phyloP scores from a whole-genome alignment of 2,113 vertebrate genomes.

The Cottus gobio region DNA sequence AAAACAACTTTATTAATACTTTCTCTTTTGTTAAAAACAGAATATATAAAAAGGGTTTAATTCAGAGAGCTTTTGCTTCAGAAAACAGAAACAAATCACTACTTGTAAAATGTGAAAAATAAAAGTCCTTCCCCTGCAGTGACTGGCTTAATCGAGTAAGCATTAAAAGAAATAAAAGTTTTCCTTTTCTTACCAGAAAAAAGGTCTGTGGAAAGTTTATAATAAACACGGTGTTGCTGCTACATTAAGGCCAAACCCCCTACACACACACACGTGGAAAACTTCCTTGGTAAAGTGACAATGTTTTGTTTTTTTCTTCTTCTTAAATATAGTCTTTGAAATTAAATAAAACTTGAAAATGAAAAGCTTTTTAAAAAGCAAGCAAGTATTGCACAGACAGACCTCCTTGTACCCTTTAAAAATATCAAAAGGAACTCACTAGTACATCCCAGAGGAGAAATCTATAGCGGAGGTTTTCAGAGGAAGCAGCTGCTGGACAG shows the following conservation, averaged over 20 bases:
- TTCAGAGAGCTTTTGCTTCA: conserved; percentile 89
- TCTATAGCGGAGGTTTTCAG: conserved; percentile 45
- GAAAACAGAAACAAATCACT: conserved; percentile 93
- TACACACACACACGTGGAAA: conserved; percentile 89
- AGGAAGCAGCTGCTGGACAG: conserved; percentile 53
- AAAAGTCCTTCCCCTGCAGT: conserved; percentile 88
- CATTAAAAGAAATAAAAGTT: conserved; percentile 87
- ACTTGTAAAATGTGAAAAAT: conserved; percentile 91
- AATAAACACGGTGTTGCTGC: conserved; percentile 89
- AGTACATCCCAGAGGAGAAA: conserved; percentile 58
- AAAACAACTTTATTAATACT: conserved; percentile 84
- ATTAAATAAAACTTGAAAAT: conserved; percentile 68
- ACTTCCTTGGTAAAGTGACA: conserved; percentile 95
- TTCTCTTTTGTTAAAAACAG: conserved; percentile 81
- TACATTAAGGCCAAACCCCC: conserved; percentile 95
- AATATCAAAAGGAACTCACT: conserved; percentile 76
- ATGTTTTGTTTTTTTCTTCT: conserved; percentile 75
- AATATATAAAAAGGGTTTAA: conserved; percentile 84
- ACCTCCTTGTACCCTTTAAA: conserved; percentile 85
- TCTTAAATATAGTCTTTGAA: conserved; percentile 64
- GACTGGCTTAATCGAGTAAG: conserved; percentile 87
- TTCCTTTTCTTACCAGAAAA: conserved; percentile 72
- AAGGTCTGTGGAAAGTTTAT: conserved; percentile 93
- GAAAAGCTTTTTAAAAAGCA: conserved; percentile 84
- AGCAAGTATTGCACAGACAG: conserved; percentile 93